A percentile compares a stretch with the other conserved stretches of the same genome.
Conservation (phyloP, 2,888 invertebrate species). For the Ichneumoninae sp. region DNA sequence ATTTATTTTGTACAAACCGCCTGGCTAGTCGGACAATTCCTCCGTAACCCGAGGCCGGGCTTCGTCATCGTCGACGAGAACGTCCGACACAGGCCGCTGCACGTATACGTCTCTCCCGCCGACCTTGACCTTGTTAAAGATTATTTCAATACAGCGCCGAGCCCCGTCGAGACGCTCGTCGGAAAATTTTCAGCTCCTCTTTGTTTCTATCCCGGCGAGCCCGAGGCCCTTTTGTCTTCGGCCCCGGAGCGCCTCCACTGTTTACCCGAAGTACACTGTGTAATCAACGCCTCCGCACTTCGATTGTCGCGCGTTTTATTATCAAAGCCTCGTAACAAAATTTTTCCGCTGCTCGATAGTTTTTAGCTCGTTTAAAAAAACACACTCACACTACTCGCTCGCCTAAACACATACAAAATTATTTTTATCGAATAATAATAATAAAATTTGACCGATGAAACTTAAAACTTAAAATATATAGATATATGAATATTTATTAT, state of each 20-base stretch:
- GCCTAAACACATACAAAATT: neutral
- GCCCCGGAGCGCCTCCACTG: slow-evolving; percentile 8
- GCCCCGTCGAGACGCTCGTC: neutral
- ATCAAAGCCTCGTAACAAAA: neutral
- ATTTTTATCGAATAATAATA: neutral
- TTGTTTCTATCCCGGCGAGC: neutral
- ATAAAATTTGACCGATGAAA: no score
- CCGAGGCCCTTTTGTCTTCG: slow-evolving; percentile 7
- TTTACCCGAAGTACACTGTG: slow-evolving; percentile 20
- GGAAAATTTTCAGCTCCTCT: slow-evolving; percentile 20
- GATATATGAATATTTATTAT: no score
- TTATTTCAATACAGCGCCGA: slow-evolving; percentile 54
- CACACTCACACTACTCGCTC: neutral
- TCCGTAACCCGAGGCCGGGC: slow-evolving; percentile 13
- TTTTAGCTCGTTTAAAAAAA: neutral
- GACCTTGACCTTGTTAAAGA: slow-evolving; percentile 50
- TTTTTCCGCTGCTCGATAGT: neutral
- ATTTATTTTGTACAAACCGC: slow-evolving; percentile 40
- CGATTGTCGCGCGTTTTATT: neutral
- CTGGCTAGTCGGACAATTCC: slow-evolving; percentile 28
- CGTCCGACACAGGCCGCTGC: slow-evolving; percentile 7
- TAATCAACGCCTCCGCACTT: slow-evolving; percentile 16
- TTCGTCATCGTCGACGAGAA: slow-evolving; percentile 20
- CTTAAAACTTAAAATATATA: no score
- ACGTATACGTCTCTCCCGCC: slow-evolving; percentile 33